Evolutionary conservation across 2,797 vertebrate genomes (phyloP).

Genomic region (Premnoplex brunnescens): DNA sequence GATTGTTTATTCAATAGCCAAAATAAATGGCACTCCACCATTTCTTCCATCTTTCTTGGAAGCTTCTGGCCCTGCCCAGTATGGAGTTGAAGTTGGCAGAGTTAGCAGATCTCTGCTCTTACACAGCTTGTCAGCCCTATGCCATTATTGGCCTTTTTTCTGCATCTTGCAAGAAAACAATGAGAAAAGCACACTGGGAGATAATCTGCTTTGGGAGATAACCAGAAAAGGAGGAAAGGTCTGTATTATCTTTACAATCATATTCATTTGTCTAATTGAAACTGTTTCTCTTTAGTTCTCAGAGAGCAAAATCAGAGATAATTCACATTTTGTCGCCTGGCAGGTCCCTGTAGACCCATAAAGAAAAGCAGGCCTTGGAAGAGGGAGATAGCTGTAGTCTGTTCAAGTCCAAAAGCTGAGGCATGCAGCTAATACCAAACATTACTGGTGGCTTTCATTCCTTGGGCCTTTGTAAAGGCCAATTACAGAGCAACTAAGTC

Average conservation of each 20-base stretch:
- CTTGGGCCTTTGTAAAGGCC: conserved; percentile 5
- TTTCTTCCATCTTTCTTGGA: neutral
- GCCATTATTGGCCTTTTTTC: neutral
- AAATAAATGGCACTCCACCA: neutral
- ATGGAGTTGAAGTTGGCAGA: neutral
- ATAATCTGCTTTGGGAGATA: conserved; percentile 21
- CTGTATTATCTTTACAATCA: conserved; percentile 22
- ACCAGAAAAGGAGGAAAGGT: neutral
- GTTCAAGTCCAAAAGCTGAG: conserved; percentile 8
- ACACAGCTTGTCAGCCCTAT: neutral
- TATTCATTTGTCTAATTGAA: conserved; percentile 35
- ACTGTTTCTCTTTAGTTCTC: neutral
- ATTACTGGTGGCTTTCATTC: conserved; percentile 45
- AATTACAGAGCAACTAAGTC: neutral
- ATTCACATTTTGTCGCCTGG: conserved; percentile 35
- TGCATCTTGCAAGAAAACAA: neutral
- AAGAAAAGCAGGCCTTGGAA: conserved; percentile 48
- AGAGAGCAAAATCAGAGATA: conserved; percentile 8
- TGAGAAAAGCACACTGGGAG: neutral
- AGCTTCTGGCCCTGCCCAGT: neutral
- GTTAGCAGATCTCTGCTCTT: neutral
- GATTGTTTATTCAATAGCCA: neutral
- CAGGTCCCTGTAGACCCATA: conserved; percentile 5
- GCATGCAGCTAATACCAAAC: conserved; percentile 43
- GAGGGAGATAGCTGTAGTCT: conserved; percentile 15